Evolutionary conservation across 2,113 vertebrate species (phyloP).

Genomic region (Origma solitaria): DNA sequence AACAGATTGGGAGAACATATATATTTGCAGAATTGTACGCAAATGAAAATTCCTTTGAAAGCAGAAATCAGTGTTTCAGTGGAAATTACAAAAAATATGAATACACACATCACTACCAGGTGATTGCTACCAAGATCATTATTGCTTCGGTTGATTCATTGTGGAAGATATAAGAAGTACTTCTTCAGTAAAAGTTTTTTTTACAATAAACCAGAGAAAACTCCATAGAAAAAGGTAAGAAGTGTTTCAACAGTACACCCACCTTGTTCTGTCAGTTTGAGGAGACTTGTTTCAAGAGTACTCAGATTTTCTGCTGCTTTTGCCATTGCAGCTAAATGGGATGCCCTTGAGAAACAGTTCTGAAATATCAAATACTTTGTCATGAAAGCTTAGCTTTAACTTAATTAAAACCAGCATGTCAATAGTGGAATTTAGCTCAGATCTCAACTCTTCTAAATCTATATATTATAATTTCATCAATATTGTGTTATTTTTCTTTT

Average conservation of each 20-base stretch:
- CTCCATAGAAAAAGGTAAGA: neutral
- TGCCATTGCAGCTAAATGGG: constrained; percentile 33
- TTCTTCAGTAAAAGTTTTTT: neutral
- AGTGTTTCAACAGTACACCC: neutral
- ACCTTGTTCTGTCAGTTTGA: constrained; percentile 71
- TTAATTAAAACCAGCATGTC: neutral
- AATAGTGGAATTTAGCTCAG: neutral
- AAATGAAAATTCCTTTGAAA: neutral
- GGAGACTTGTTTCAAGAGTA: constrained; percentile 68
- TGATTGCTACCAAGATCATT: neutral
- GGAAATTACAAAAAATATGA: neutral
- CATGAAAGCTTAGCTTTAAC: neutral
- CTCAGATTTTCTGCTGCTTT: constrained; percentile 76
- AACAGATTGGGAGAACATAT: neutral
- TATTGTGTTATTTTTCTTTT: neutral
- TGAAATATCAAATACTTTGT: constrained; percentile 42
- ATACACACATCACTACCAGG: neutral
- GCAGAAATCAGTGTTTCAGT: neutral
- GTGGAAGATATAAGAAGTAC: neutral
- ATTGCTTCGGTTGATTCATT: neutral
- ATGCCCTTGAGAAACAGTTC: constrained; percentile 29
- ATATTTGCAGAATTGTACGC: neutral
- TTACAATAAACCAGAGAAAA: neutral
- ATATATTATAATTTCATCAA: neutral
- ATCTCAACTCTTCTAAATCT: neutral